These are phyloP conservation scores for Galemys pyrenaicus DNA, from an alignment of 2,113 vertebrate species.

Conservation along the genomic window DNA sequence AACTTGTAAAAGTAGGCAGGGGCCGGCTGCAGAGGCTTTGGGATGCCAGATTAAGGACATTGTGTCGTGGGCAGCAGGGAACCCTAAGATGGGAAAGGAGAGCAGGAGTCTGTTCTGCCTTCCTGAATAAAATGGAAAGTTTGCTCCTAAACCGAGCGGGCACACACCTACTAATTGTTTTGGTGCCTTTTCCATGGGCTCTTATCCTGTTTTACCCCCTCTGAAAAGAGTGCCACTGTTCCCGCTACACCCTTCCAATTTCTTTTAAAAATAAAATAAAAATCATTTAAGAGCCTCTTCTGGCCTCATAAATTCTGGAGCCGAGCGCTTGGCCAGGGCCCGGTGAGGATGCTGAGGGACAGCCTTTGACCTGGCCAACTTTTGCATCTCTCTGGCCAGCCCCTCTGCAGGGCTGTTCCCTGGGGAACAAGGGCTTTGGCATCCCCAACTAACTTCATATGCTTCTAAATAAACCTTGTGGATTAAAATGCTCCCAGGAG, in stretches of 20 bases:
- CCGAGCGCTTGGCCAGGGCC: background rate
- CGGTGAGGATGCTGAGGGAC: background rate
- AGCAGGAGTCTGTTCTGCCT: background rate
- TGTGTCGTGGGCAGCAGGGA: background rate
- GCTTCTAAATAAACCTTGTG: background rate
- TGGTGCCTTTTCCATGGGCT: background rate
- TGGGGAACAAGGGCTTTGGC: background rate
- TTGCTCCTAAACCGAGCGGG: background rate
- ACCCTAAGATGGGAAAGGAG: background rate
- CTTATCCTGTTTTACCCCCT: background rate
- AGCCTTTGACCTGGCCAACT: background rate
- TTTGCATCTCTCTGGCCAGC: background rate
- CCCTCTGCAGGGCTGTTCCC: background rate
- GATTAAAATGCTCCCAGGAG: background rate
- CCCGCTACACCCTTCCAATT: background rate
- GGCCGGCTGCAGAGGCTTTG: background rate
- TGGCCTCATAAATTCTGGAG: constrained; percentile 32
- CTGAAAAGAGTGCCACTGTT: background rate
- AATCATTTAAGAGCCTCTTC: constrained; percentile 22
- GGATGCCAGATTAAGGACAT: background rate
- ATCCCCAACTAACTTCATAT: background rate
- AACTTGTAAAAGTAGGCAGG: background rate
- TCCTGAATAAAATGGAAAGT: background rate
- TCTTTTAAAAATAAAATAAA: constrained; percentile 57
- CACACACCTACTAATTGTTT: fast-evolving